These are phyloP conservation scores for Nomia melanderi DNA, from an alignment of 1,140 invertebrate genomes.

Conservation along the genomic window DNA sequence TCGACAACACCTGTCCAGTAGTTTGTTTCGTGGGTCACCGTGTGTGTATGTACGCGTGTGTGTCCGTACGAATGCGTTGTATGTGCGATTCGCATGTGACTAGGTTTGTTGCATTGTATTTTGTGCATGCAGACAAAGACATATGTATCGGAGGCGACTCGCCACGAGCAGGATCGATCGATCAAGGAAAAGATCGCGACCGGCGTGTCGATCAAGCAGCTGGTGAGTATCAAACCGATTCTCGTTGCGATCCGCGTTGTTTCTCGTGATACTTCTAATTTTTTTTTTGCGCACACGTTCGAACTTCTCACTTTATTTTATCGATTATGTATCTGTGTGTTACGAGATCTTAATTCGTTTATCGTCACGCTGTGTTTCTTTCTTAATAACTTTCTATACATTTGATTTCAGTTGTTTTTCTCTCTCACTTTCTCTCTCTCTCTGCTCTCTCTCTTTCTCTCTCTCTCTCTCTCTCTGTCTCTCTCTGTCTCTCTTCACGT, in stretches of 20 bases:
- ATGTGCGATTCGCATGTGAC: constrained; percentile 39
- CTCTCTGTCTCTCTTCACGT: too few relatives aligned
- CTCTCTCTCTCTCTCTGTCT: too few relatives aligned
- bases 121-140: constrained; percentile 80
- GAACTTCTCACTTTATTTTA: neutral
- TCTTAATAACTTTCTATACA: too few relatives aligned
- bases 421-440: too few relatives aligned
- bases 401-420: too few relatives aligned
- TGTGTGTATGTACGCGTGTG: too few relatives aligned
- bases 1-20: constrained; percentile 1
- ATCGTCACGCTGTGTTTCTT: too few relatives aligned
- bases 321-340: too few relatives aligned
- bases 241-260: neutral
- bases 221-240: constrained; percentile 74
- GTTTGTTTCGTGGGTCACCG: neutral
- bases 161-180: constrained; percentile 75
- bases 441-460: too few relatives aligned
- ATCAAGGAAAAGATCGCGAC: constrained; percentile 79
- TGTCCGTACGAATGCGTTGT: too few relatives aligned
- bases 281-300: neutral
- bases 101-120: constrained; percentile 66
- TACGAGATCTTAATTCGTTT: too few relatives aligned
- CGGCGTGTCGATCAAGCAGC: constrained; percentile 80
- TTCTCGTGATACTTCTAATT: too few relatives aligned
- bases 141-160: constrained; percentile 79